A percentile compares a stretch with the other conserved stretches of the same genome.
These are phyloP conservation scores for Agrotis puta DNA, from an alignment of 2,888 invertebrate genomes.

Conservation along the genomic window DNA sequence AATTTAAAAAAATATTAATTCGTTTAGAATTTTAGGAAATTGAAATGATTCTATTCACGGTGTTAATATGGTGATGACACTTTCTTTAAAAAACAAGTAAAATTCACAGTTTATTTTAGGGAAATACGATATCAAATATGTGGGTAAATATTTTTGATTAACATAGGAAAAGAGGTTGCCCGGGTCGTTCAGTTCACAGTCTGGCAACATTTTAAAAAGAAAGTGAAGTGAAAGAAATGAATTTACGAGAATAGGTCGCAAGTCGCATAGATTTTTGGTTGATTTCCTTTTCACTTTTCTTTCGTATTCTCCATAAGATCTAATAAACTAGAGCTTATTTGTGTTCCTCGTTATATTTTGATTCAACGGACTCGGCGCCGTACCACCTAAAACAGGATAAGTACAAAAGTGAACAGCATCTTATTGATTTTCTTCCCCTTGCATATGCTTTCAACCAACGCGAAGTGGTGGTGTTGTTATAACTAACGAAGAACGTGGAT, in stretches of 20 bases:
- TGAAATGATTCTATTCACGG: no score
- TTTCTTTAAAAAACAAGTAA: no score
- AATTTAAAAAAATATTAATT: no score
- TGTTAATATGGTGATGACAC: no score
- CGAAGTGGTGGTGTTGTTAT: conserved; percentile 88
- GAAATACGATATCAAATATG: background rate
- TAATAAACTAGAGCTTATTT: conserved; percentile 89
- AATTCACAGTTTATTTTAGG: no score
- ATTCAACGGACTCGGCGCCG: conserved; percentile 84
- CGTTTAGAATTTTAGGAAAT: no score
- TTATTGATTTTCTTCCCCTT: conserved; percentile 91
- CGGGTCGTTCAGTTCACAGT: conserved; percentile 31
- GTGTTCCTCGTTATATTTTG: conserved; percentile 87
- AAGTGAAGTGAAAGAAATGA: conserved; percentile 91
- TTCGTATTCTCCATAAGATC: conserved; percentile 88
- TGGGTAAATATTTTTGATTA: conserved; percentile 17
- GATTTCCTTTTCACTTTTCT: conserved; percentile 91
- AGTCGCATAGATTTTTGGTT: conserved; percentile 91
- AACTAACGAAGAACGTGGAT: conserved; percentile 76
- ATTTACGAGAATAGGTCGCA: conserved; percentile 91
- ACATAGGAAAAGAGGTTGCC: conserved; percentile 17
- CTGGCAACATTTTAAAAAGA: conserved; percentile 89
- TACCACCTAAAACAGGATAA: conserved; percentile 85
- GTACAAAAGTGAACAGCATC: conserved; percentile 90
- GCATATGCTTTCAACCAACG: conserved; percentile 91